phyloP scores from a whole-genome alignment of 2,888 invertebrate genomes.

The Drosophila macrospina region DNA sequence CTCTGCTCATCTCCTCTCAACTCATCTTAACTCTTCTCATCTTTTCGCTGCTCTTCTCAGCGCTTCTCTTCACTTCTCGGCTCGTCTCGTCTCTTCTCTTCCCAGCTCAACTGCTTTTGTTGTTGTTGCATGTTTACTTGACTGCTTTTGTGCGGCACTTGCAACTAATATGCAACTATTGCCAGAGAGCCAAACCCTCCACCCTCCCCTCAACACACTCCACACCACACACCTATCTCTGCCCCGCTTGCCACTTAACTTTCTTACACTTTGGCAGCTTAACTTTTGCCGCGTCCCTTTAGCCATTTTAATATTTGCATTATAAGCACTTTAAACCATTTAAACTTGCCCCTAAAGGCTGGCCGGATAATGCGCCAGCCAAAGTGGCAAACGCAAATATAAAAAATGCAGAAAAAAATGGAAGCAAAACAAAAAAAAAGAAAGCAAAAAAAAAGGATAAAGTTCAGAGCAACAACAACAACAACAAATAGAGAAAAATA shows the following conservation, averaged over 20 bases:
- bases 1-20: too few species aligned
- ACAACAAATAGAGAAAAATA: conserved; percentile 1
- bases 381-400: conserved; percentile 48
- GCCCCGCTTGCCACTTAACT: conserved; percentile 36
- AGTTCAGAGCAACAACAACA: too few species aligned
- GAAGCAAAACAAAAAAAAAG: conserved; percentile 26
- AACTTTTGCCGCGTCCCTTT: conserved; percentile 65
- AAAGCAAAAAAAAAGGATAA: conserved; percentile 6
- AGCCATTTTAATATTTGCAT: conserved; percentile 73
- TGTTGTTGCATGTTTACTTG: conserved; percentile 16
- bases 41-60: too few species aligned
- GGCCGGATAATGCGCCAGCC: conserved; percentile 58
- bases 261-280: conserved; percentile 66
- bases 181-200: conserved; percentile 3
- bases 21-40: too few species aligned
- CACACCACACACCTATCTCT: too few species aligned
- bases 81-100: too few species aligned
- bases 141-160: conserved; percentile 45
- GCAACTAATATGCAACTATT: conserved; percentile 66
- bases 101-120: neutral
- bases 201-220: neutral
- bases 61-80: too few species aligned
- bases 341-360: conserved; percentile 67
- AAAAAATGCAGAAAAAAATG: conserved; percentile 25
- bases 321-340: conserved; percentile 78